Evolutionary conservation across 1,140 invertebrate species (phyloP).

Genomic region (Drosophila nasuta): DNA sequence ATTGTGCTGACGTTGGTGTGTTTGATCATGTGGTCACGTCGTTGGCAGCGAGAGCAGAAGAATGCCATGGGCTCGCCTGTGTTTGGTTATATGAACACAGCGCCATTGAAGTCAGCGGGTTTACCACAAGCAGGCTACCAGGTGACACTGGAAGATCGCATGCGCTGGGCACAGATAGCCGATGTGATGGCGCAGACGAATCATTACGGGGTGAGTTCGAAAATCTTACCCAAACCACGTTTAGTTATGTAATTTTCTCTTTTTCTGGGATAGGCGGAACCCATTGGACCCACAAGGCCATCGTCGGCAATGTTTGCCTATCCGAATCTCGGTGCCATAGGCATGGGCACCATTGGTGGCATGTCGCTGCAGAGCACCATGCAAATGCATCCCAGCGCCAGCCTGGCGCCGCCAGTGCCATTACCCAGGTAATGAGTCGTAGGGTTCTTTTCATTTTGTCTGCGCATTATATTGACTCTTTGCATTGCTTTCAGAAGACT

Average conservation of each 20-base stretch:
- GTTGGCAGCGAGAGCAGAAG: constrained; percentile 95
- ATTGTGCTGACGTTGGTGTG: constrained; percentile 94
- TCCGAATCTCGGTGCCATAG: constrained; percentile 86
- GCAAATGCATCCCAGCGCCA: constrained; percentile 81
- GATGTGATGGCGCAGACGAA: constrained; percentile 93
- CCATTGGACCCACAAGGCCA: constrained; percentile 89
- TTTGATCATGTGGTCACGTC: constrained; percentile 96
- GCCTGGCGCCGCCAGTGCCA: constrained; percentile 89
- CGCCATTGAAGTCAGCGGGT: constrained; percentile 89
- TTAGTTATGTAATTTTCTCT: background rate
- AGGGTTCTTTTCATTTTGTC: too few species aligned
- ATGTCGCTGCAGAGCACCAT: constrained; percentile 87
- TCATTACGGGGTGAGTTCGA: constrained; percentile 90
- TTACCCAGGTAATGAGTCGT: constrained; percentile 86
- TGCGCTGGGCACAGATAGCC: constrained; percentile 93
- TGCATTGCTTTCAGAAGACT: constrained; percentile 71
- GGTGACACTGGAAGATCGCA: constrained; percentile 90
- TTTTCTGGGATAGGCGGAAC: constrained; percentile 86
- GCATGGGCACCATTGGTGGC: constrained; percentile 79
- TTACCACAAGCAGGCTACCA: constrained; percentile 88
- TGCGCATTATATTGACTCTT: background rate
- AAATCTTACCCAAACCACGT: too few species aligned
- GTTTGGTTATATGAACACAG: constrained; percentile 92
- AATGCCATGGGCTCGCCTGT: constrained; percentile 90
- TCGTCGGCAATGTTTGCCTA: constrained; percentile 93